Conservation (phyloP, 1,140 invertebrate species). For the Chironomus striatipennis region DNA sequence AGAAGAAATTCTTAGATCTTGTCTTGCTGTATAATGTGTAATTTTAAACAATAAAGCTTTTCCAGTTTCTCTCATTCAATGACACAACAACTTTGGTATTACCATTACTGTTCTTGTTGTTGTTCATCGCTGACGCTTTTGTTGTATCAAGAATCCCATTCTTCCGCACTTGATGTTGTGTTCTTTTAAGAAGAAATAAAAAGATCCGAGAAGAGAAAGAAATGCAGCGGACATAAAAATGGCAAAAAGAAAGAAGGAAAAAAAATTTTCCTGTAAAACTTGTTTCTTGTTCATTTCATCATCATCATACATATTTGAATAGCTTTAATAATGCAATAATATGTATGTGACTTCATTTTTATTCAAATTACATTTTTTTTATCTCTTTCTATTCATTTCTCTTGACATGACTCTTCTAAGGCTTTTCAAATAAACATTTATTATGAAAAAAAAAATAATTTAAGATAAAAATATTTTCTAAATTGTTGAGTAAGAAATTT, state of each 20-base stretch:
- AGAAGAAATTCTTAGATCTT: constrained; percentile 9
- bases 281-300: neutral
- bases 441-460: neutral
- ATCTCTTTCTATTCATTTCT: neutral
- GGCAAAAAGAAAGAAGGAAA: too few relatives aligned
- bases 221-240: neutral
- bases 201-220: neutral
- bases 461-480: too few relatives aligned
- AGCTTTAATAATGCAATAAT: neutral
- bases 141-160: neutral
- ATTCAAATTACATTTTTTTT: neutral
- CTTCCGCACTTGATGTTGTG: neutral
- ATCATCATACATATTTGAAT: neutral
- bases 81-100: too few relatives aligned
- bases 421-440: neutral
- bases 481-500: too few relatives aligned
- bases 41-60: neutral
- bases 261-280: neutral
- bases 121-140: neutral
- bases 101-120: too few relatives aligned
- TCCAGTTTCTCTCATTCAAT: neutral
- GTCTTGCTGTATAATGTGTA: constrained; percentile 1
- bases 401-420: neutral
- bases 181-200: neutral
- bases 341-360: constrained; percentile 3